Percentiles rank a stretch among this genome's conserved stretches.
These are phyloP conservation scores for Nibea albiflora DNA, from an alignment of 2,113 vertebrate species.

Conservation along the genomic window DNA sequence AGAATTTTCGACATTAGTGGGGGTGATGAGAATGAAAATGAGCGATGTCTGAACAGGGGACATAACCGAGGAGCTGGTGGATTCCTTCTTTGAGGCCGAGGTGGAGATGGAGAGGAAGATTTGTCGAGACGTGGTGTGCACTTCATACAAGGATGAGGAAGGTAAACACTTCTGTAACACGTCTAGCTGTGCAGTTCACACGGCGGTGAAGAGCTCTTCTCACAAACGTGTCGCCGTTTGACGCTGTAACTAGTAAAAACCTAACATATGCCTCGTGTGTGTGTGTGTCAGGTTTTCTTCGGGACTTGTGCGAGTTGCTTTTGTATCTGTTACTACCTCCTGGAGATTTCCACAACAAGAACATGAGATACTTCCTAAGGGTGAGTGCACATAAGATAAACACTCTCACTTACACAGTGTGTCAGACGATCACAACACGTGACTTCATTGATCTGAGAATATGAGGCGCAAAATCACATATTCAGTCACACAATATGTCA, in stretches of 20 bases:
- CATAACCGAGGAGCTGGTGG: conserved; percentile 93
- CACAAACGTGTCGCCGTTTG: background rate
- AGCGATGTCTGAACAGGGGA: conserved; percentile 80
- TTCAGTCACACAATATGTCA: conserved; percentile 12
- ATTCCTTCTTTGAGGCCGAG: conserved; percentile 98
- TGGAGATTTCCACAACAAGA: conserved; percentile 99
- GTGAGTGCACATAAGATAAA: conserved; percentile 80
- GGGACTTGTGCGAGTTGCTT: conserved; percentile 98
- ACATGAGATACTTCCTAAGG: conserved; percentile 99
- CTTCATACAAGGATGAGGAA: conserved; percentile 97
- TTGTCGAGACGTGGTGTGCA: conserved; percentile 97
- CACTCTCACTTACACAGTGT: background rate
- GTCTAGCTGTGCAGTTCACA: background rate
- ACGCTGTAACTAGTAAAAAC: background rate
- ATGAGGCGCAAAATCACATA: background rate
- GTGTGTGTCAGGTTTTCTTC: conserved; percentile 90
- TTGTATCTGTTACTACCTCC: conserved; percentile 99
- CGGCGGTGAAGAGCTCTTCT: background rate
- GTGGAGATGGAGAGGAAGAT: conserved; percentile 99
- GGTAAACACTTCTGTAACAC: conserved; percentile 78
- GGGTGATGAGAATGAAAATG: background rate
- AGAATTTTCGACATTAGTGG: background rate
- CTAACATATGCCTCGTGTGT: background rate
- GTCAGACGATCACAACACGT: background rate
- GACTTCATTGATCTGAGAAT: background rate